Conservation (phyloP, 1,140 invertebrate genomes). For the Tetranychus urticae region DNA sequence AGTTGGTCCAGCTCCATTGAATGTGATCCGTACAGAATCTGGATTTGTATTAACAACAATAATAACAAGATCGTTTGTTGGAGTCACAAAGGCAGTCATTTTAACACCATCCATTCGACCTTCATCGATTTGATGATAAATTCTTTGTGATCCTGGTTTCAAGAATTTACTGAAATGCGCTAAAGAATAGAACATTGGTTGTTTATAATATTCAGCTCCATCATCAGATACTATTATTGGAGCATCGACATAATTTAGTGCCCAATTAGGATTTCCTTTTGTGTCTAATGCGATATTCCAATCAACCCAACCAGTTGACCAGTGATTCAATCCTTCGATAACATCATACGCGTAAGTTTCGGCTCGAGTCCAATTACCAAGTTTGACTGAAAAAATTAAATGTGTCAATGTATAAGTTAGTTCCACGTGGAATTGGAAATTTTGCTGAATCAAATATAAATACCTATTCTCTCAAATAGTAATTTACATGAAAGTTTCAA, state of each 20-base stretch:
- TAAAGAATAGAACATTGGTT: conserved; percentile 19
- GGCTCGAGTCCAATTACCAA: conserved; percentile 8
- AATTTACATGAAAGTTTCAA: no score
- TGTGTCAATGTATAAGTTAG: no score
- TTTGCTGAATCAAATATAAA: no score
- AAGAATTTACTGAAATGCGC: conserved; percentile 6
- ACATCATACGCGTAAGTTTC: conserved; percentile 9
- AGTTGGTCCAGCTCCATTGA: no score
- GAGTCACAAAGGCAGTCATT: no score
- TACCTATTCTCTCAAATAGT: no score
- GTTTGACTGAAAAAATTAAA: not conserved
- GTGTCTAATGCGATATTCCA: not conserved
- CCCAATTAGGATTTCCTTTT: not conserved
- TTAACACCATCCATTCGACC: no score
- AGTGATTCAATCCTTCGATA: conserved; percentile 13
- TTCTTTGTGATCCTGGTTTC: not conserved
- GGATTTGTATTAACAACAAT: no score
- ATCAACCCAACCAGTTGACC: not conserved
- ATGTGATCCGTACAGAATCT: no score
- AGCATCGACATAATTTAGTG: conserved; percentile 8
- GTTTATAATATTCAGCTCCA: conserved; percentile 22
- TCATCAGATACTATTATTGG: conserved; percentile 22
- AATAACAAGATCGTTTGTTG: no score
- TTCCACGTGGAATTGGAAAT: no score
- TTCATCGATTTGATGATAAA: not conserved